Base-by-base conservation (phyloP, 1,140 invertebrate species). In the Littorina saxatilis region DNA sequence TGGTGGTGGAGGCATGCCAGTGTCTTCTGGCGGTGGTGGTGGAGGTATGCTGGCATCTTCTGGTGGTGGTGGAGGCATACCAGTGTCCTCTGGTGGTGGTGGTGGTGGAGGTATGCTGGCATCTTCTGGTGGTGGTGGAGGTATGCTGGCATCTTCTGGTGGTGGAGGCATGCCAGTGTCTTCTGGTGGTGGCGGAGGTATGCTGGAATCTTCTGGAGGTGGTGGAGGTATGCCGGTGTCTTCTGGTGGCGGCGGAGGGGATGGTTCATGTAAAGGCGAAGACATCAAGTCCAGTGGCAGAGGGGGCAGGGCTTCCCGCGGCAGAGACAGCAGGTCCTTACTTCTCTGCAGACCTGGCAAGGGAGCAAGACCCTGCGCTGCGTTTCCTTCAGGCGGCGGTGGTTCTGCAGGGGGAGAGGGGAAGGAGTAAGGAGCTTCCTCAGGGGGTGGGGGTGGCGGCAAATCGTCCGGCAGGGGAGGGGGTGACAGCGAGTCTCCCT, bases 231-330 rank as follows among this genome's bases (percentile, higher is more conserved):
- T 27, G 20, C 27, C n/a, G 27, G n/a, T 17, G 4, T 58, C 17
- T 23, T 20, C 2, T 2, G 61, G 61, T 32, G n/a, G 27, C 32
- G 66, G 66, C 17, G 66, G 66, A 17, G 66, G 66, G 39, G 66
- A 68, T 5, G 66, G 35, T 29, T 47, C 32, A 32, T 83, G 39
- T 7, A 43, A 23, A 1, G 43, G 50, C 1, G 72, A 73, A 15
- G 76, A 72, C n/a, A 68, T 76, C n/a, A 74, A 37, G n/a, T 78
- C 74, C 40, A 68, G 52, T 11, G 82, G 82, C 23, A 83, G 40
- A 37, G 82, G 82, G 66, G 82, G 82, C 47, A 79, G 77, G 75
- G 79, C 79, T 7, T 73, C 70, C 23, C 66, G 37, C 32, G 66
- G 66, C 66, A 68, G 35, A 2, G 66, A 68, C 35, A 68, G 66